Percentiles rank a stretch among this genome's conserved stretches.
phyloP scores from a whole-genome alignment of 2,113 vertebrate genomes.

The Toxotes chatareus region DNA sequence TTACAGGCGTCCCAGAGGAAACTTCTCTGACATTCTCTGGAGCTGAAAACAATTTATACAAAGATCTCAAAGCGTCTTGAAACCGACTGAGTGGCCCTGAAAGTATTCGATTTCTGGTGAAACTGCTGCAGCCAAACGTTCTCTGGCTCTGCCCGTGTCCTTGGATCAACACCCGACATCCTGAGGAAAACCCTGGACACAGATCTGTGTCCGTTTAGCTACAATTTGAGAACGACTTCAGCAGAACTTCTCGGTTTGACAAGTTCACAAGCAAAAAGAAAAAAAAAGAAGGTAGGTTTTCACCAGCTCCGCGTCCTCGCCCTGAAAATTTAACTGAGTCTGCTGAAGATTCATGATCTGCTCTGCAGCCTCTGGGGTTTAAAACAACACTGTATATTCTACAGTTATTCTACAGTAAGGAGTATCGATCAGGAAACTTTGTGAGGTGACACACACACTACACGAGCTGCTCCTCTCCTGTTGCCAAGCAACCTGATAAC shows the following conservation, averaged over 20 bases:
- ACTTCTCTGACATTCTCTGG: background rate
- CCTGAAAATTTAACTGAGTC: no score
- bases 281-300: no score
- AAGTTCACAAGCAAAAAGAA: no score
- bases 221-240: constrained; percentile 6
- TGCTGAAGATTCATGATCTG: no score
- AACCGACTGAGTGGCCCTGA: constrained; percentile 27
- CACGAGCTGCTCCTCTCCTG: constrained; percentile 38
- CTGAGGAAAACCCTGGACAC: constrained; percentile 17
- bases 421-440: constrained; percentile 42
- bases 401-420: background rate
- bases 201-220: constrained; percentile 13
- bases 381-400: no score
- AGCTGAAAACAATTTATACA: background rate
- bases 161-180: constrained; percentile 29
- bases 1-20: constrained; percentile 9
- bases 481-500: constrained; percentile 78
- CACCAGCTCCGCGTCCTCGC: no score
- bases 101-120: constrained; percentile 8
- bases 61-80: background rate
- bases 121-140: constrained; percentile 2
- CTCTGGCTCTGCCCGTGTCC: constrained; percentile 17
- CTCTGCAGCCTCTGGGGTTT: no score
- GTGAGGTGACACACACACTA: background rate
- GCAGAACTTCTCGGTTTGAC: background rate